Evolutionary conservation across 2,797 vertebrate species (phyloP), one percentile per base, ranked within the genome.

Genomic region (Sebastes minor): DNA sequence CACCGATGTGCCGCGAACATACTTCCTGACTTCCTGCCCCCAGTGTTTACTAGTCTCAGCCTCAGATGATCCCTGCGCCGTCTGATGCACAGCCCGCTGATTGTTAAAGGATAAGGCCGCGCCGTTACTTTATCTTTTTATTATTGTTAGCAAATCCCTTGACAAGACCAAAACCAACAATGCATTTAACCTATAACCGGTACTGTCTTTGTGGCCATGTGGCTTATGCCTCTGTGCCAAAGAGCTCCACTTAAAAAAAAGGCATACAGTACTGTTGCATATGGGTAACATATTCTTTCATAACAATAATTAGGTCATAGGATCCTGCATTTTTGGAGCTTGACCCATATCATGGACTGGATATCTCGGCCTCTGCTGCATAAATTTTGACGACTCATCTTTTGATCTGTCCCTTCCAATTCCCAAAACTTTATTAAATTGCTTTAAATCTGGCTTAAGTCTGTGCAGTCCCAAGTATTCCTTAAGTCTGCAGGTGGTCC

Each of bases 11-110:
- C 87, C 64, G 85, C 91, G 91, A 89, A 86, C 86, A 78, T 74
- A 75, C 91, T 94, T 94, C 88, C 90, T 86, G 64, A 79, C 91
- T 94, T 93, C 90, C 91, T 85, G 63, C 46, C 76, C 80, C 33
- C 78, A 86, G 66, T 86, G 83, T 91, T 92, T 88, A 91, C 86
- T 55, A 79, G 74, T 73, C 81, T 77, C 57, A 73, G 87, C 78
- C 86, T 86, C 81, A 85, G 69, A 85, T 70, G 60, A 86, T 88
- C 66, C 67, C 74, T 53, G 59, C 38, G 13, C 42, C 33, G 27
- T 75, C 77, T 86, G 74, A 76, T 80, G 77, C 71, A 27, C 7
- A 11, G 76, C 52, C 64, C 13, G 4, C 53, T 61, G 76, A 81
- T 75, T 84, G 79, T 81, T 71, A 49, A 38, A 52, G 68, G 46